phyloP scores from a whole-genome alignment of 2,888 invertebrate genomes.

The Eueremaeus valkanovi region DNA sequence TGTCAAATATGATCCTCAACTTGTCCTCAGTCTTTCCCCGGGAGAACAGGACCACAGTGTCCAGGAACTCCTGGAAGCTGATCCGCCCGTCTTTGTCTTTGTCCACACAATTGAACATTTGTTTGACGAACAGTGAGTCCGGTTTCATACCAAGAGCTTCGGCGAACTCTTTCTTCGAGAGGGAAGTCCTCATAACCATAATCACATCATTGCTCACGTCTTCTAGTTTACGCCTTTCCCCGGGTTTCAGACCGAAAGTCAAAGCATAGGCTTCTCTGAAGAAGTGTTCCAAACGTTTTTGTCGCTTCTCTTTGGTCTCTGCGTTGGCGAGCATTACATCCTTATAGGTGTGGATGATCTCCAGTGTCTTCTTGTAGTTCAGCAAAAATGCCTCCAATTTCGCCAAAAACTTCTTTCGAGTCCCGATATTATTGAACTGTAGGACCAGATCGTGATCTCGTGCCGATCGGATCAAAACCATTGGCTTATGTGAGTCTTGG shows the following conservation, averaged over 20 bases:
- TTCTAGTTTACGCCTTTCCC: conserved; percentile 71
- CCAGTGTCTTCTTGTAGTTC: conserved; percentile 75
- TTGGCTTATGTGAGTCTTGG: conserved; percentile 65
- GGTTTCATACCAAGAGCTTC: conserved; percentile 91
- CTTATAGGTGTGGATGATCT: conserved; percentile 63
- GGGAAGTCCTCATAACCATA: conserved; percentile 85
- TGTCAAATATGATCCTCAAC: conserved; percentile 87
- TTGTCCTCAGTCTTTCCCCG: conserved; percentile 81
- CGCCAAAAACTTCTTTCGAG: conserved; percentile 76
- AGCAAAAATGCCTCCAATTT: conserved; percentile 79
- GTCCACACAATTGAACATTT: conserved; percentile 96
- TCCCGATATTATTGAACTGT: conserved; percentile 76
- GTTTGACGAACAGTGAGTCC: conserved; percentile 88
- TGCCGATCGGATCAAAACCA: conserved; percentile 71
- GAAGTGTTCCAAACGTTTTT: conserved; percentile 85
- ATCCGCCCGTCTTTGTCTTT: conserved; percentile 89
- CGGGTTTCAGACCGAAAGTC: conserved; percentile 82
- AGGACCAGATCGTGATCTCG: conserved; percentile 85
- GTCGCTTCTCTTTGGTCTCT: conserved; percentile 87
- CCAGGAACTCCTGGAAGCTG: conserved; percentile 84
- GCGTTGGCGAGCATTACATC: conserved; percentile 85
- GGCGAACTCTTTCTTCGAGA: conserved; percentile 88
- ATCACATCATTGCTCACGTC: conserved; percentile 63
- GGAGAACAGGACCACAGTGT: conserved; percentile 89
- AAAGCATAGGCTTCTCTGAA: conserved; percentile 92